A percentile compares a stretch with the other conserved stretches of the same genome.
Conservation (phyloP, 1,140 invertebrate species). For the Neoseiulus cucumeris region DNA sequence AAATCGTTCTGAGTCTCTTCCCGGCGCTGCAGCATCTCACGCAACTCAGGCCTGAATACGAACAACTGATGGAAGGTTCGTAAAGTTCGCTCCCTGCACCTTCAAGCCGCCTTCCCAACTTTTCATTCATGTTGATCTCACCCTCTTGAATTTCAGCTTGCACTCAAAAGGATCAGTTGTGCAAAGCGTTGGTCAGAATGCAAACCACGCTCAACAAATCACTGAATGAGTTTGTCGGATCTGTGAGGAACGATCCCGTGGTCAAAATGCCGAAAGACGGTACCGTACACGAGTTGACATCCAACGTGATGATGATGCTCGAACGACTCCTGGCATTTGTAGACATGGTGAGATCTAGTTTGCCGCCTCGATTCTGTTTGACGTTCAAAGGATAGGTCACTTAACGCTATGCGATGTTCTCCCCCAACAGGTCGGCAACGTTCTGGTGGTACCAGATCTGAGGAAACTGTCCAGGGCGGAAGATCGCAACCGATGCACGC, state of each 20-base stretch:
- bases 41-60: slow-evolving; percentile 59
- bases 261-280: slow-evolving; percentile 74
- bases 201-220: slow-evolving; percentile 44
- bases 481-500: neutral
- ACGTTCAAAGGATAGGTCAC: neutral
- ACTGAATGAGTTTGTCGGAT: slow-evolving; percentile 79
- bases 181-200: neutral
- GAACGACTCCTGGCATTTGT: neutral
- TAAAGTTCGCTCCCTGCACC: slow-evolving; percentile 38
- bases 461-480: slow-evolving; percentile 1
- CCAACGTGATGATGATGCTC: slow-evolving; percentile 42
- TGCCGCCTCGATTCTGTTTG: neutral
- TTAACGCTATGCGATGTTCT: neutral
- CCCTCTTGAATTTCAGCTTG: neutral
- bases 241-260: slow-evolving; percentile 58
- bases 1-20: slow-evolving; percentile 58
- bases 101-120: slow-evolving; percentile 35
- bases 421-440: neutral
- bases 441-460: neutral
- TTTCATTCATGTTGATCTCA: slow-evolving; percentile 12
- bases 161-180: slow-evolving; percentile 10
- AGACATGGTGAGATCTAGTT: neutral
- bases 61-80: slow-evolving; percentile 44
- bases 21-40: slow-evolving; percentile 63
- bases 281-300: slow-evolving; percentile 84